phyloP scores from a whole-genome alignment of 2,113 vertebrate species.

The Egretta garzetta region DNA sequence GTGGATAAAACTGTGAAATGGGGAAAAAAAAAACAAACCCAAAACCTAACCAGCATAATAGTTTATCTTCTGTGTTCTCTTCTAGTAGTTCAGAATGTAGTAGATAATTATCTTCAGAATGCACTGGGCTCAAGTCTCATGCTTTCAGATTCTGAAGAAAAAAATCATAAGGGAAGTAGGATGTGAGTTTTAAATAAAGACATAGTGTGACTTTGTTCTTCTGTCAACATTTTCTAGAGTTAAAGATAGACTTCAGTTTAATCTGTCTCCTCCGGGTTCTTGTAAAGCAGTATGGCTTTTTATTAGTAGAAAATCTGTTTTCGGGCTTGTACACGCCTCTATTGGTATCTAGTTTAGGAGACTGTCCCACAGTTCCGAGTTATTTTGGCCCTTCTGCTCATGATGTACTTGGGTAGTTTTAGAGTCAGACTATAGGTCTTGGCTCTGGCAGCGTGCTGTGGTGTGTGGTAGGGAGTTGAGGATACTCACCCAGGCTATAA shows the following conservation, averaged over 20 bases:
- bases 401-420: accelerated
- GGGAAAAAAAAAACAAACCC: neutral
- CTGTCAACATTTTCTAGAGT: neutral
- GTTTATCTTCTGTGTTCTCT: neutral
- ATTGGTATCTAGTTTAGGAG: neutral
- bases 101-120: neutral
- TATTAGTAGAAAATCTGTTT: neutral
- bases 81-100: neutral
- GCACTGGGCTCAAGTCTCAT: neutral
- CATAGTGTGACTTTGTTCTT: neutral
- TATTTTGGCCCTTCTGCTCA: neutral
- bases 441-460: neutral
- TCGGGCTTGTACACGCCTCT: neutral
- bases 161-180: neutral
- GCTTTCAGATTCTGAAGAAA: neutral
- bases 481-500: accelerated
- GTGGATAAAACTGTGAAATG: neutral
- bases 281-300: neutral
- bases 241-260: neutral
- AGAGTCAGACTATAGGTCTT: accelerated
- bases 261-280: neutral
- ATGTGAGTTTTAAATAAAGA: neutral
- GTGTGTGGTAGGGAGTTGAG: neutral
- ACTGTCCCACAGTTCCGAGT: neutral
- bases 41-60: neutral